A percentile compares a stretch with the other conserved stretches of the same genome.
phyloP scores from a whole-genome alignment of 2,113 vertebrate species.

The Chionis minor region DNA sequence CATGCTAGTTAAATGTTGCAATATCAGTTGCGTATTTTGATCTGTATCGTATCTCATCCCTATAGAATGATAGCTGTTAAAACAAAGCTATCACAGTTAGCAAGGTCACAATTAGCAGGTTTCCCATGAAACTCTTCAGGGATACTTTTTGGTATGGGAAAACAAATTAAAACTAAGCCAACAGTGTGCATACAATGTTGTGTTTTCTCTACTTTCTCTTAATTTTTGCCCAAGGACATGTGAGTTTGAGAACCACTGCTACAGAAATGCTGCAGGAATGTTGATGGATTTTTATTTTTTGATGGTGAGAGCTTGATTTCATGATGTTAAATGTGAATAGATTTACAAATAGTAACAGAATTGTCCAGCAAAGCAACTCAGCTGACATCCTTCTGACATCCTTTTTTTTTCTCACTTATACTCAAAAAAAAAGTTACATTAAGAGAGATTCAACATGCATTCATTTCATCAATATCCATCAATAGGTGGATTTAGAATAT shows the following conservation, averaged over 20 bases:
- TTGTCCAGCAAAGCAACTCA: not conserved
- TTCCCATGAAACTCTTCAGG: not conserved
- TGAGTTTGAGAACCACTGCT: not conserved
- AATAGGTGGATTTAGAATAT: not conserved
- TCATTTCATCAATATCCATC: not conserved
- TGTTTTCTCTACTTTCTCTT: not conserved
- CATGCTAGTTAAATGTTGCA: not conserved
- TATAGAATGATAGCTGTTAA: not conserved
- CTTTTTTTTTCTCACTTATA: not conserved
- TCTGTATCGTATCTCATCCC: not conserved
- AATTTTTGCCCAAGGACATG: not conserved
- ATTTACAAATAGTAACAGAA: not conserved
- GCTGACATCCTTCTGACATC: not conserved
- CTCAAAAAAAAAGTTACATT: not conserved
- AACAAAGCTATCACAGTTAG: not conserved
- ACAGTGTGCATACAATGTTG: not conserved
- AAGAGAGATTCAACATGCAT: not conserved
- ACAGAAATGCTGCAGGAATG: not conserved
- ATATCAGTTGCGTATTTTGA: not conserved
- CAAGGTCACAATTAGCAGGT: not conserved
- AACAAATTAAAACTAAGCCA: not conserved
- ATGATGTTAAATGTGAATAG: not conserved
- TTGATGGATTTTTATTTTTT: not conserved
- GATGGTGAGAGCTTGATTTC: not conserved
- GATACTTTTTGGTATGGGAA: not conserved